phyloP scores from a whole-genome alignment of 1,140 invertebrate genomes.

The Anagrus nilaparvatae region DNA sequence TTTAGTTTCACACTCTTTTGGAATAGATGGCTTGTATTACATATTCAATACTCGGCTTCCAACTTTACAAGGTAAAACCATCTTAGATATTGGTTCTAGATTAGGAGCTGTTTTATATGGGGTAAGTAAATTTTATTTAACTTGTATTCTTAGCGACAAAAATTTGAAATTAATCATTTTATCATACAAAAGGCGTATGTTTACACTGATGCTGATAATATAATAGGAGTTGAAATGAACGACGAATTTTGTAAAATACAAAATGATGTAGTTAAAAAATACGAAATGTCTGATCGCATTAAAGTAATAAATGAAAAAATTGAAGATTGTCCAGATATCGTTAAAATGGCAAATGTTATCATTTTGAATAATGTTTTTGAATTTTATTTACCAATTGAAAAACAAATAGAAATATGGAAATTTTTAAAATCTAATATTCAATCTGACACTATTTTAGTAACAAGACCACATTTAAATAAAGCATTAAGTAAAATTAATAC shows the following conservation, averaged over 20 bases:
- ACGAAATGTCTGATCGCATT: constrained; percentile 46
- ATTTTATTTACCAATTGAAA: constrained; percentile 48
- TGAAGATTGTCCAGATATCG: constrained; percentile 42
- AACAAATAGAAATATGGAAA: constrained; percentile 50
- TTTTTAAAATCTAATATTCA: constrained; percentile 47
- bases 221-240: constrained; percentile 64
- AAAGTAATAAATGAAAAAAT: constrained; percentile 49
- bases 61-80: constrained; percentile 46
- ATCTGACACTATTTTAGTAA: constrained; percentile 47
- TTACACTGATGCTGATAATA: constrained; percentile 47
- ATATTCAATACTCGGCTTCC: constrained; percentile 55
- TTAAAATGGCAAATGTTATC: constrained; percentile 48
- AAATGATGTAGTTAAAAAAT: constrained; percentile 48
- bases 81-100: constrained; percentile 62
- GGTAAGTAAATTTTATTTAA: constrained; percentile 35
- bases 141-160: neutral
- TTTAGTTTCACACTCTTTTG: constrained; percentile 59
- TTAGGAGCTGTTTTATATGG: constrained; percentile 60
- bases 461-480: constrained; percentile 45
- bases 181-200: constrained; percentile 46
- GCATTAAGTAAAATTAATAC: constrained; percentile 43
- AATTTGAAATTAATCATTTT: neutral
- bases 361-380: constrained; percentile 56
- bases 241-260: constrained; percentile 55
- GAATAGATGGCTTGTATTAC: constrained; percentile 47